Evolutionary conservation across 1,140 invertebrate genomes (phyloP).

Genomic region (Ctenoplectra terminalis): DNA sequence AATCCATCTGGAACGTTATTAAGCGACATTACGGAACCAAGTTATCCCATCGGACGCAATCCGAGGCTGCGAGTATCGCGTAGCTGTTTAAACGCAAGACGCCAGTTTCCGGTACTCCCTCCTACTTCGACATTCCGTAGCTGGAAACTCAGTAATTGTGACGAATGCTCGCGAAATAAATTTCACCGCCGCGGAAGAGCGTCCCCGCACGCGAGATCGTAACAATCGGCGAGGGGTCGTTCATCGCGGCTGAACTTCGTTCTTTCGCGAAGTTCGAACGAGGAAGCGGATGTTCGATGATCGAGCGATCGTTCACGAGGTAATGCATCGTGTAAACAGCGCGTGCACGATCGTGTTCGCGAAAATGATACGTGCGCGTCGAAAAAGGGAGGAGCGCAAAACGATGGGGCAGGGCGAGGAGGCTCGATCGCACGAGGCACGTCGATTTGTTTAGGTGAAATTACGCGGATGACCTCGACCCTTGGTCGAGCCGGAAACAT

Average conservation of each 20-base stretch:
- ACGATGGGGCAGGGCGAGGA: constrained; percentile 25
- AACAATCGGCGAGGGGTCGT: not conserved
- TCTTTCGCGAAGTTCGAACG: not conserved
- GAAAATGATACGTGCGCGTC: constrained; percentile 37
- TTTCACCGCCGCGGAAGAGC: not conserved
- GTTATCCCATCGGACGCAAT: too few species aligned
- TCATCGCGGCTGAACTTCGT: not conserved
- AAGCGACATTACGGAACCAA: too few species aligned
- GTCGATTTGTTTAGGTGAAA: constrained; percentile 66
- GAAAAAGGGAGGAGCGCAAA: constrained; percentile 17
- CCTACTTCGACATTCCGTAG: not conserved
- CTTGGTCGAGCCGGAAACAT: constrained; percentile 66
- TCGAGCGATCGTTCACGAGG: constrained; percentile 22
- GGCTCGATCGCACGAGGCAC: constrained; percentile 48
- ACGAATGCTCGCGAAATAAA: constrained; percentile 12
- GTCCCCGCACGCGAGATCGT: constrained; percentile 4
- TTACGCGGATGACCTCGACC: constrained; percentile 53
- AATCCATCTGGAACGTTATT: too few species aligned
- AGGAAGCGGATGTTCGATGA: not conserved
- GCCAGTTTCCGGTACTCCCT: not conserved
- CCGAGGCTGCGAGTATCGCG: not conserved
- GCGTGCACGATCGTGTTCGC: constrained; percentile 21
- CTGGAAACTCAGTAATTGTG: constrained; percentile 14
- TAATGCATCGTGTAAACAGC: constrained; percentile 42
- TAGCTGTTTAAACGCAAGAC: not conserved